phyloP scores from a whole-genome alignment of 2,797 vertebrate species.

The Sebastes wilsoni region DNA sequence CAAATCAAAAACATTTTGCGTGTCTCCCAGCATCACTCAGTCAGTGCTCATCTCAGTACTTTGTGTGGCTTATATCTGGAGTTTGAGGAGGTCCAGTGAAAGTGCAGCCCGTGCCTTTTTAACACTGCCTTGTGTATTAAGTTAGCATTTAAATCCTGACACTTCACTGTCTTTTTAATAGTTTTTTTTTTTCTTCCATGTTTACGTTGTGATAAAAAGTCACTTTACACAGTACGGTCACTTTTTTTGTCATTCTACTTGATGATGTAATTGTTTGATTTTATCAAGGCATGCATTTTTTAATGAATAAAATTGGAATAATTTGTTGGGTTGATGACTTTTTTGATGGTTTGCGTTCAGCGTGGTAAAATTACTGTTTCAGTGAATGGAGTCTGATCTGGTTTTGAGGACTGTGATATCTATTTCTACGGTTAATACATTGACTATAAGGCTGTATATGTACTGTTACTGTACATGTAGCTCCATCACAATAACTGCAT shows the following conservation, averaged over 20 bases:
- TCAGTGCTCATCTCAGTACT: background rate
- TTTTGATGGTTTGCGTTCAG: background rate
- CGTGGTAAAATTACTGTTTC: no score
- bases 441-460: no score
- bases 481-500: no score
- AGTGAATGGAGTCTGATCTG: no score
- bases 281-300: conserved; percentile 70
- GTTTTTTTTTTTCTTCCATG: conserved; percentile 9
- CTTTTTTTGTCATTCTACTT: conserved; percentile 57
- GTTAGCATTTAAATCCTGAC: conserved; percentile 29
- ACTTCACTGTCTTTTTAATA: background rate
- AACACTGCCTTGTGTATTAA: conserved; percentile 63
- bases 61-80: background rate
- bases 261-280: conserved; percentile 66
- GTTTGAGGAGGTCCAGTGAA: conserved; percentile 4
- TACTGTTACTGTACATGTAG: no score
- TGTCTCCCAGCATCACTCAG: background rate
- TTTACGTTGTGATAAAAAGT: conserved; percentile 38
- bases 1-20: background rate
- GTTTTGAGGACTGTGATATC: no score
- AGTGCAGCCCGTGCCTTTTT: conserved; percentile 76
- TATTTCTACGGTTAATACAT: no score
- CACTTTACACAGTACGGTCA: conserved; percentile 53
- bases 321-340: conserved; percentile 19
- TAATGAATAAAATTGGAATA: conserved; percentile 76